phyloP scores from a whole-genome alignment of 2,797 vertebrate species.

The Lates japonicus region DNA sequence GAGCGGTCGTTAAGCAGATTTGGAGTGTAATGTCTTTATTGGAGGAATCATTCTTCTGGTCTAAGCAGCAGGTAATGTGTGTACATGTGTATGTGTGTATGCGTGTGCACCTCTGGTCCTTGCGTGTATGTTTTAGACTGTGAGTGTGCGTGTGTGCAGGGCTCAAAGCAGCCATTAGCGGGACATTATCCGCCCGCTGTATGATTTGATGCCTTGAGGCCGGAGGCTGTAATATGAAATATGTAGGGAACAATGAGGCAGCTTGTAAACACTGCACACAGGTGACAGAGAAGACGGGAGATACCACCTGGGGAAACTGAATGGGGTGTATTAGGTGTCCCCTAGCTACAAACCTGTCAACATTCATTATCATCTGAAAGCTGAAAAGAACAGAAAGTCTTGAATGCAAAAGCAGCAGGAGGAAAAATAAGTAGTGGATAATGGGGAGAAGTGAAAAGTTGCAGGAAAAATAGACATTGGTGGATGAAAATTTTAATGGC shows the following conservation, averaged over 20 bases:
- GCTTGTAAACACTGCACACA: constrained; percentile 84
- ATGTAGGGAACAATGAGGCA: constrained; percentile 90
- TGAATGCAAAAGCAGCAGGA: constrained; percentile 28
- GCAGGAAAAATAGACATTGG: not conserved
- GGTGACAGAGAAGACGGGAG: constrained; percentile 68
- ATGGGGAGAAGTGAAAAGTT: constrained; percentile 10
- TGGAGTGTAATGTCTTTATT: constrained; percentile 95
- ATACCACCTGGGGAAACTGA: constrained; percentile 50
- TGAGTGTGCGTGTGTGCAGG: constrained; percentile 38
- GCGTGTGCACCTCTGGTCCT: constrained; percentile 15
- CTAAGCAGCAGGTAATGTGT: constrained; percentile 85
- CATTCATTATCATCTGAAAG: constrained; percentile 58
- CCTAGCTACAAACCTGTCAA: constrained; percentile 55
- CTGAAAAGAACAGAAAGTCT: constrained; percentile 33
- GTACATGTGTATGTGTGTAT: constrained; percentile 42
- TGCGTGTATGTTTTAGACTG: constrained; percentile 39
- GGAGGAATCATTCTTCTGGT: constrained; percentile 94
- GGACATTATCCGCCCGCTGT: constrained; percentile 92
- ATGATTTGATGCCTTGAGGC: constrained; percentile 88
- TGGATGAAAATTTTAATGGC: constrained; percentile 2
- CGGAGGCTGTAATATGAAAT: constrained; percentile 88
- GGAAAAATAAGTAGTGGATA: constrained; percentile 34
- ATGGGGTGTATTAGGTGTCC: not conserved
- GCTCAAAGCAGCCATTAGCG: constrained; percentile 86
- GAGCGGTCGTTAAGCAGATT: constrained; percentile 91